Conservation (phyloP, 2,113 vertebrate species). For the Mesocricetus auratus region DNA sequence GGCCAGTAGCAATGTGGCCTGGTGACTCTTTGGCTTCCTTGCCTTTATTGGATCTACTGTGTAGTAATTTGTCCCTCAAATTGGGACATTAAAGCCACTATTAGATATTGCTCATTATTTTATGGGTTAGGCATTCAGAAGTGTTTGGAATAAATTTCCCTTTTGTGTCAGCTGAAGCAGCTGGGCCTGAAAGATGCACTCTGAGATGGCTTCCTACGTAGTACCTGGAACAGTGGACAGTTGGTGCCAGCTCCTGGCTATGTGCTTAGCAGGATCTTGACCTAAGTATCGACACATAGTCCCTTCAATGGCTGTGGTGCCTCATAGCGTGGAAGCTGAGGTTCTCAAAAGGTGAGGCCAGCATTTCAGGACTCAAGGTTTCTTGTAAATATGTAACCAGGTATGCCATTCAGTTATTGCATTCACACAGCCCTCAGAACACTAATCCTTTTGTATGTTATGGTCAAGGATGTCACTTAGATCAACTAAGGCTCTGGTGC, state of each 20-base stretch:
- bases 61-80: background rate
- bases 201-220: background rate
- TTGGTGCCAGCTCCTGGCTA: background rate
- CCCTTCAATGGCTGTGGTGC: background rate
- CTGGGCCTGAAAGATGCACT: background rate
- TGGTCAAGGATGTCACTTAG: background rate
- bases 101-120: slow-evolving; percentile 35
- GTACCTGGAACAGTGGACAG: no score
- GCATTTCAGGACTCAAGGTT: slow-evolving; percentile 28
- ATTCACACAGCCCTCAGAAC: background rate
- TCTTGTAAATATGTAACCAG: background rate
- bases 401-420: background rate
- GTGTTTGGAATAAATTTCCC: background rate
- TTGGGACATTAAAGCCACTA: background rate
- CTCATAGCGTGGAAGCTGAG: background rate
- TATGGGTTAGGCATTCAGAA: background rate
- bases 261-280: background rate
- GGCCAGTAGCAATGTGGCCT: background rate
- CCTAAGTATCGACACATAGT: background rate
- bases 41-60: background rate
- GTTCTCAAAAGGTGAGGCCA: background rate
- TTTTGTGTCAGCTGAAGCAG: background rate
- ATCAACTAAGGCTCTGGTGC: background rate
- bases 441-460: background rate
- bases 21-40: background rate